A percentile compares a stretch with the other conserved stretches of the same genome.
These are phyloP conservation scores for Chaenogobius annularis DNA, from an alignment of 2,113 vertebrate species.

Conservation along the genomic window DNA sequence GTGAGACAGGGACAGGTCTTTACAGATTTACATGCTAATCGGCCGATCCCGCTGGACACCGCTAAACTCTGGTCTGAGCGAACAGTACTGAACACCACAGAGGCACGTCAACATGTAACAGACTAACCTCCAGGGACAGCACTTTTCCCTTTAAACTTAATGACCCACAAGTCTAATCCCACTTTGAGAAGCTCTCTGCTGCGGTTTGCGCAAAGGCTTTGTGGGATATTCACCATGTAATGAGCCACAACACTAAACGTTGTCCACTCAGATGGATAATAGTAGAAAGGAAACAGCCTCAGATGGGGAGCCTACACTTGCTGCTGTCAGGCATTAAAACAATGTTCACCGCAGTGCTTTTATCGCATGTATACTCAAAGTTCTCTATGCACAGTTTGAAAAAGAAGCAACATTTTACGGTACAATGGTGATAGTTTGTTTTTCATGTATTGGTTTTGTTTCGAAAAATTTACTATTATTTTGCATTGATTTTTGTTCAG, in stretches of 20 bases:
- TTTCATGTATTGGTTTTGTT: no score
- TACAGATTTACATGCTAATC: slow-evolving; percentile 87
- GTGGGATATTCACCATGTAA: slow-evolving; percentile 3
- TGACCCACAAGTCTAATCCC: slow-evolving; percentile 22
- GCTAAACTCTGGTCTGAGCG: slow-evolving; percentile 17
- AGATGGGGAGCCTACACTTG: neutral
- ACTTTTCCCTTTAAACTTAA: slow-evolving; percentile 17
- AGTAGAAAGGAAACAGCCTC: neutral
- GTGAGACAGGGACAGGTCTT: slow-evolving; percentile 66
- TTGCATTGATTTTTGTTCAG: no score
- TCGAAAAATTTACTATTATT: no score
- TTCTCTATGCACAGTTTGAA: no score
- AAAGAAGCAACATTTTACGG: no score
- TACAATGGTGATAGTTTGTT: no score
- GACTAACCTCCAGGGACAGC: neutral
- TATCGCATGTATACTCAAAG: neutral
- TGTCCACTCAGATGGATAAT: slow-evolving; percentile 16
- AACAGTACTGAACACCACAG: slow-evolving; percentile 6
- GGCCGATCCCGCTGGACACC: slow-evolving; percentile 73
- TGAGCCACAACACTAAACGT: slow-evolving; percentile 31
- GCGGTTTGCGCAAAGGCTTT: neutral
- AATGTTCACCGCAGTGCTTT: neutral
- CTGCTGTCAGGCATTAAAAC: neutral
- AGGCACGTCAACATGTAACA: neutral
- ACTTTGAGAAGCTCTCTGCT: slow-evolving; percentile 15